phyloP scores from a whole-genome alignment of 2,113 vertebrate genomes.

The Strix uralensis region DNA sequence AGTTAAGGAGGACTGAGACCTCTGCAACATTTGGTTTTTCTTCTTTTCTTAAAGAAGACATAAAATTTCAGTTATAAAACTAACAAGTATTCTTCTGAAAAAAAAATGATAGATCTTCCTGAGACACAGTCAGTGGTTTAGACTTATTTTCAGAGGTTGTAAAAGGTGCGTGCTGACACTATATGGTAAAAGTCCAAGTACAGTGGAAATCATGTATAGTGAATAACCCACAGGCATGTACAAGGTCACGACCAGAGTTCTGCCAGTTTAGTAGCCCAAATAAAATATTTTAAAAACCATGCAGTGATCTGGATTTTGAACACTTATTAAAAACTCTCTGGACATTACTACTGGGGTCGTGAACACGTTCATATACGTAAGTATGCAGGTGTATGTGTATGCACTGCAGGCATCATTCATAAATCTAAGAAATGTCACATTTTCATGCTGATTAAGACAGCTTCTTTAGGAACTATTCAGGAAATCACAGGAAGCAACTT shows the following conservation, averaged over 20 bases:
- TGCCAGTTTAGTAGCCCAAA: background rate
- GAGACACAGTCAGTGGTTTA: background rate
- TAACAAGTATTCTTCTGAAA: background rate
- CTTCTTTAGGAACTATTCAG: background rate
- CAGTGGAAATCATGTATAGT: fast-evolving
- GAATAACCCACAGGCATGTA: background rate
- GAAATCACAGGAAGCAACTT: background rate
- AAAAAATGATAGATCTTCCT: background rate
- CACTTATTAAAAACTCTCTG: background rate
- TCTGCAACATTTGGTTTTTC: background rate
- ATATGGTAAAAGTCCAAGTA: background rate
- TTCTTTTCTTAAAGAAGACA: background rate
- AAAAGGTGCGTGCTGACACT: background rate
- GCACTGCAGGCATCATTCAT: background rate
- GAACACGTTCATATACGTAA: fast-evolving
- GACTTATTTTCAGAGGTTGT: background rate
- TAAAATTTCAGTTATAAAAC: background rate
- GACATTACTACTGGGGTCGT: fast-evolving
- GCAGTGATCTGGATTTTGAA: background rate
- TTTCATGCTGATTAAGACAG: background rate
- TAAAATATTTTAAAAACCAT: background rate
- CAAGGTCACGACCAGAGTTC: background rate
- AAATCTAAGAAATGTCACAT: background rate
- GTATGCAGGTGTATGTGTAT: background rate
- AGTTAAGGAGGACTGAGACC: background rate